phyloP scores from a whole-genome alignment of 2,113 vertebrate species.

The Macrotis lagotis region DNA sequence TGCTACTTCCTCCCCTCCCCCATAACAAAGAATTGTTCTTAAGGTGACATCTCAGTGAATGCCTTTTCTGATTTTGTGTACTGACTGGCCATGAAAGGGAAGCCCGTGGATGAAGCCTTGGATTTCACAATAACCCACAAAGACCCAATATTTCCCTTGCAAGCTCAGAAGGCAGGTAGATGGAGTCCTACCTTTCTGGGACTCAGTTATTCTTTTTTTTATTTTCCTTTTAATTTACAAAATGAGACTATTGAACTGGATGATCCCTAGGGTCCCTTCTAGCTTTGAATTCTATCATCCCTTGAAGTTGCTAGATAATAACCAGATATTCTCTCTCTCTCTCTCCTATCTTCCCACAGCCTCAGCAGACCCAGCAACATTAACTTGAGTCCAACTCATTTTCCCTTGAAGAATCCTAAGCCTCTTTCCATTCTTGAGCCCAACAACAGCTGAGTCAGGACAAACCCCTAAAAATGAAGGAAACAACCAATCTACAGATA shows the following conservation, averaged over 20 bases:
- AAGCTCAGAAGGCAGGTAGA: not conserved
- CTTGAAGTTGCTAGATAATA: not conserved
- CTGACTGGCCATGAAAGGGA: not conserved
- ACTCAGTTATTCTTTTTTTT: not conserved
- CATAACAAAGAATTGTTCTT: not conserved
- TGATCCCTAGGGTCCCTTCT: not conserved
- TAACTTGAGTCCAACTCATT: rapidly evolving
- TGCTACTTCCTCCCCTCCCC: not conserved
- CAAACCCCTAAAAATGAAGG: not conserved
- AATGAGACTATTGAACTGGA: not conserved
- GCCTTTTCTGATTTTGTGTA: not conserved
- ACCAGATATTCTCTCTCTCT: not conserved
- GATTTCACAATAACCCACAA: no score
- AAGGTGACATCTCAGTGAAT: not conserved
- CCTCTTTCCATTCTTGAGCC: not conserved
- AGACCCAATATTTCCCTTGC: not conserved
- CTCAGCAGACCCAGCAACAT: rapidly evolving
- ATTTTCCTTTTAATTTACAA: not conserved
- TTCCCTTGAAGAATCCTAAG: rapidly evolving
- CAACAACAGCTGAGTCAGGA: not conserved
- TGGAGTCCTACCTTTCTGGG: not conserved
- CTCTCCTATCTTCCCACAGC: not conserved
- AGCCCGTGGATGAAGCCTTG: not conserved
- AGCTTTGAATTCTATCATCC: not conserved
- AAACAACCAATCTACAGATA: not conserved